A percentile compares a stretch with the other conserved stretches of the same genome.
Evolutionary conservation across 2,113 vertebrate species (phyloP).

Genomic region (Podarcis muralis): DNA sequence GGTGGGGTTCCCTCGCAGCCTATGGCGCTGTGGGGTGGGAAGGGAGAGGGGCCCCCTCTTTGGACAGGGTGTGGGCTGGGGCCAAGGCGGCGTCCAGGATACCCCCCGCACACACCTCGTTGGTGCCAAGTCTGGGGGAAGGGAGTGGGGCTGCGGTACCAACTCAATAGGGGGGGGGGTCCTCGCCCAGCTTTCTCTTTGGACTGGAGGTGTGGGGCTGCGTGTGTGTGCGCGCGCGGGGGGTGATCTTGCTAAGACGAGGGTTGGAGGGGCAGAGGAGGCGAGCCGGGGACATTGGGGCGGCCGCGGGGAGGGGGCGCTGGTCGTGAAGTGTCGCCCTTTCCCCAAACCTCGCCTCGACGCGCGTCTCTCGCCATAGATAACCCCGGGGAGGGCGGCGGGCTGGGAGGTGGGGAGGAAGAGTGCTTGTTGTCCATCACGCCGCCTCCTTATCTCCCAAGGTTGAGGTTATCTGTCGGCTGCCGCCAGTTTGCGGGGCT

Average conservation of each 20-base stretch:
- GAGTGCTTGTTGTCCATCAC: neutral
- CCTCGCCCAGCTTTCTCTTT: neutral
- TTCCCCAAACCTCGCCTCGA: neutral
- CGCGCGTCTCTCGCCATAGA: neutral
- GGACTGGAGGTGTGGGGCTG: neutral
- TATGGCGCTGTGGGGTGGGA: neutral
- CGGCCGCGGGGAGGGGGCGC: too few relatives aligned
- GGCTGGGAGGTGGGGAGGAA: too few relatives aligned
- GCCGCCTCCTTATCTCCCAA: neutral
- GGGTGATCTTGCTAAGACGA: too few relatives aligned
- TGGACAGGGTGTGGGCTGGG: neutral
- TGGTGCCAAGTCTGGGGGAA: neutral
- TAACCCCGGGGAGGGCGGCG: too few relatives aligned
- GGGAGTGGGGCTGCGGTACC: neutral
- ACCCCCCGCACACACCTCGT: too few relatives aligned
- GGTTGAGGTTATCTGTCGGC: slow-evolving; percentile 1
- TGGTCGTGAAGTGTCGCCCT: neutral
- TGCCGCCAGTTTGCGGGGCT: neutral
- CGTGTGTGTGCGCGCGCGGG: neutral
- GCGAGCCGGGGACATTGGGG: neutral
- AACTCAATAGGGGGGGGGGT: neutral
- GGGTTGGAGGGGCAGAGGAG: neutral
- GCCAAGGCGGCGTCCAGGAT: neutral
- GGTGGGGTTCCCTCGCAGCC: neutral
- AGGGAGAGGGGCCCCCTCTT: neutral